Evolutionary conservation across 1,140 invertebrate species (phyloP).

Genomic region (Luehdorfia chinensis): DNA sequence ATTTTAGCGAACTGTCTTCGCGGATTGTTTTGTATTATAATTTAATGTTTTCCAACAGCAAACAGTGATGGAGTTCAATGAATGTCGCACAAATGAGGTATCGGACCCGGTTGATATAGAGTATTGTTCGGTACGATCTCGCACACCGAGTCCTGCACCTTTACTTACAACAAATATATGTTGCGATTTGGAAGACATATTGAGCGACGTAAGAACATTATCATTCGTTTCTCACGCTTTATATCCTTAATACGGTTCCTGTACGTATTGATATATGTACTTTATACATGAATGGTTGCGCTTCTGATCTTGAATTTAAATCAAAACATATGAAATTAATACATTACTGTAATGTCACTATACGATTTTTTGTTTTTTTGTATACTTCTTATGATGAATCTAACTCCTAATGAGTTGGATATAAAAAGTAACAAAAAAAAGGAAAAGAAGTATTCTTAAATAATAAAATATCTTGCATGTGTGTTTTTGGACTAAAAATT

Average conservation of each 20-base stretch:
- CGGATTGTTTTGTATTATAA: slow-evolving; percentile 39
- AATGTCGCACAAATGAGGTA: slow-evolving; percentile 61
- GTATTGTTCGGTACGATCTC: slow-evolving; percentile 53
- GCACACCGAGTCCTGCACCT: slow-evolving; percentile 53
- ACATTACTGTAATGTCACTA: too few relatives aligned
- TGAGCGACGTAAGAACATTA: slow-evolving; percentile 64
- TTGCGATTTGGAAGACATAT: slow-evolving; percentile 70
- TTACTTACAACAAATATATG: slow-evolving; percentile 55
- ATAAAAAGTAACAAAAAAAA: too few relatives aligned
- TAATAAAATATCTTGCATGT: too few relatives aligned
- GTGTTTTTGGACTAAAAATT: too few relatives aligned
- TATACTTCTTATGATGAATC: too few relatives aligned
- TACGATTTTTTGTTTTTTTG: too few relatives aligned
- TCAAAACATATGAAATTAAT: too few relatives aligned
- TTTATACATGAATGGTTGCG: not conserved
- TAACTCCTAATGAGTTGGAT: too few relatives aligned
- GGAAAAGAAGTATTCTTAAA: too few relatives aligned
- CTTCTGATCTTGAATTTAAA: not conserved
- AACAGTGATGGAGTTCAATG: slow-evolving; percentile 72
- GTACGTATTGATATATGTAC: not conserved
- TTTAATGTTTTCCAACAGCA: slow-evolving; percentile 56
- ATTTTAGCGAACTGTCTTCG: slow-evolving; percentile 27
- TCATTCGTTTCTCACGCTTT: slow-evolving; percentile 11
- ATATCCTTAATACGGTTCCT: not conserved
- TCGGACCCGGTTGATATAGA: slow-evolving; percentile 59